Conservation (phyloP, 1,140 invertebrate genomes). For the Leptopilina boulardi region DNA sequence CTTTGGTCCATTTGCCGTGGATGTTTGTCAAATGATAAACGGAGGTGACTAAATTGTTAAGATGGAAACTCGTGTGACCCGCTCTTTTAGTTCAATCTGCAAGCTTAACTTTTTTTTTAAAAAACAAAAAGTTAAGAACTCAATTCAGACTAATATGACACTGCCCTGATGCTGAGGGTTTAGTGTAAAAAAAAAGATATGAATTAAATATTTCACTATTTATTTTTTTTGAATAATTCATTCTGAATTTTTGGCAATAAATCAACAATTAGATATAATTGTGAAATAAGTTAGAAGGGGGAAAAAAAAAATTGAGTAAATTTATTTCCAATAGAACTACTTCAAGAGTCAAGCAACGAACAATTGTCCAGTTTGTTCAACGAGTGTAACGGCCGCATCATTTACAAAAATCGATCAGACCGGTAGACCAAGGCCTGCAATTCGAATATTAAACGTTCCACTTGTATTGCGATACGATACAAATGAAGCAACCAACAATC, state of each 20-base stretch:
- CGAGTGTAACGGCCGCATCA: conserved; percentile 59
- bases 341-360: conserved; percentile 67
- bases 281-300: conserved; percentile 63
- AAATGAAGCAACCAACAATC: conserved; percentile 77
- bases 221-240: not conserved
- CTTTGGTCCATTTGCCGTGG: conserved; percentile 60
- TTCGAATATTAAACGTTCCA: conserved; percentile 78
- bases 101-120: conserved; percentile 61
- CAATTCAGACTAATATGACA: conserved; percentile 76
- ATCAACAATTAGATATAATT: conserved; percentile 45
- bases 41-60: conserved; percentile 64
- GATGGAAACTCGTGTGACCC: conserved; percentile 72
- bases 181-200: conserved; percentile 23
- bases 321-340: conserved; percentile 69
- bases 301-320: conserved; percentile 61
- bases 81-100: conserved; percentile 74
- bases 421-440: conserved; percentile 62
- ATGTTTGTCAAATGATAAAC: conserved; percentile 61
- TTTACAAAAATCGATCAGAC: conserved; percentile 70
- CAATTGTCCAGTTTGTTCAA: conserved; percentile 66
- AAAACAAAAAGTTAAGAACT: conserved; percentile 63
- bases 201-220: conserved; percentile 16
- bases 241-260: conserved; percentile 7
- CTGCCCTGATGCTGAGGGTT: conserved; percentile 70
- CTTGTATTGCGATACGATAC: conserved; percentile 78